Evolutionary conservation across 2,888 invertebrate species (phyloP).

Genomic region (Thyatira batis): DNA sequence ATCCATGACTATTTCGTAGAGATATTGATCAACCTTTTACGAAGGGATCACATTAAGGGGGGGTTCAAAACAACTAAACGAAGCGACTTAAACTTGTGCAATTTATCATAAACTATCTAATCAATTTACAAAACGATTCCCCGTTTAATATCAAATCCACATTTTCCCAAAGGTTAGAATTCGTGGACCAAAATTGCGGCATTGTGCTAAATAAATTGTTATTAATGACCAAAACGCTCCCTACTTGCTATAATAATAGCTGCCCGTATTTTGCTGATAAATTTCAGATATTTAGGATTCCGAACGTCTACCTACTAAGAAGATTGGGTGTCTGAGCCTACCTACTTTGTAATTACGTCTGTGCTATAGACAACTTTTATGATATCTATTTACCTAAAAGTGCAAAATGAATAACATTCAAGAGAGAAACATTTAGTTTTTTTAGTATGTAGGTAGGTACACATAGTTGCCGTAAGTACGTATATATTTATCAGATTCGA

Average conservation of each 20-base stretch:
- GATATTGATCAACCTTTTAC: conserved; percentile 1
- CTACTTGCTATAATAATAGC: conserved; percentile 69
- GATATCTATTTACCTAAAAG: background rate
- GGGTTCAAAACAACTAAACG: conserved; percentile 33
- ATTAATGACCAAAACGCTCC: conserved; percentile 77
- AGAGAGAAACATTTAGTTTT: too few relatives aligned
- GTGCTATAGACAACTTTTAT: background rate
- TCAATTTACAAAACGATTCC: conserved; percentile 72
- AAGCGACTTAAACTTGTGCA: conserved; percentile 50
- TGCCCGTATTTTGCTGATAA: conserved; percentile 64
- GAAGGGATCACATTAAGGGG: conserved; percentile 14
- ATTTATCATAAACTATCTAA: conserved; percentile 76
- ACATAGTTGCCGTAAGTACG: too few relatives aligned
- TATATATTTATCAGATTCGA: too few relatives aligned
- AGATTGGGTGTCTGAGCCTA: conserved; percentile 14
- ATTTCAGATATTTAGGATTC: conserved; percentile 50
- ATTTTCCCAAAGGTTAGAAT: conserved; percentile 72
- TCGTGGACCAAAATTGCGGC: conserved; percentile 70
- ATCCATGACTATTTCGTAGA: background rate
- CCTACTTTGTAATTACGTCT: background rate
- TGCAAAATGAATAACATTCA: too few relatives aligned
- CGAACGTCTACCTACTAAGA: conserved; percentile 44
- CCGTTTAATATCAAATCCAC: conserved; percentile 75
- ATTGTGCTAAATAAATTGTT: conserved; percentile 81
- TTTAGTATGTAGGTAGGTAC: too few relatives aligned